Base-by-base conservation (phyloP, 1,140 invertebrate species). In the Batillaria attramentaria region DNA sequence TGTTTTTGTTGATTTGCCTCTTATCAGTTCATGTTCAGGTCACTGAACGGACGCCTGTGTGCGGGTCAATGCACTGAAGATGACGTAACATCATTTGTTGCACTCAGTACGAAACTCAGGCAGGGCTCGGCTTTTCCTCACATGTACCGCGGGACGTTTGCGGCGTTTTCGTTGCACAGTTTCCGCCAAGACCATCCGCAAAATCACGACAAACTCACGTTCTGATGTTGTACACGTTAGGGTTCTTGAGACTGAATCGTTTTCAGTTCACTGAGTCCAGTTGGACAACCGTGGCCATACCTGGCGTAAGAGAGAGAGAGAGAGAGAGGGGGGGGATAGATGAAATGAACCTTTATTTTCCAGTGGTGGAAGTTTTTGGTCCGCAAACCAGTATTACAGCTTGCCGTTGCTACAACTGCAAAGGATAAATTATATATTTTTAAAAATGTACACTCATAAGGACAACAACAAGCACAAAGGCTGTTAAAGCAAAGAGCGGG, bases 281-380 rank as follows among this genome's bases (percentile, higher is more conserved):
- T 50, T 10, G 46, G 46, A 50, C 24, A 24, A 50, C 46, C 46
- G 46, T 13, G 10, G 10, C 62, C 13, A 31, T 66, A 66, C 13
- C 13, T 13, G 24, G 33, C 8, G 33, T 10, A 31, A 66, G 50
- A 57, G 80, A 72, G 70, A 72, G 70, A 72, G 37, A 72, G 70
- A 72, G 70, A 72, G 69, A 66, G 62, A 66, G 62, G 28, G 62
- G 28, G 62, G 24, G 46, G 24, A 24, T 13, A 24, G 24, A 24
- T 13, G 46, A 50, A 24, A 50, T 10, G 24, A 24, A 50, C n/a
- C n/a, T n/a, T n/a, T n/a, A n/a, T n/a, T n/a, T n/a, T n/a, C n/a
- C n/a, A n/a, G n/a, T n/a, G n/a, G n/a, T n/a, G n/a, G n/a, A n/a
- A n/a, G n/a, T n/a, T n/a, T n/a, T n/a, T n/a, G n/a, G n/a, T n/a